These are phyloP conservation scores for Dolichoris vasculosae DNA, from an alignment of 1,140 invertebrate species.

Conservation along the genomic window DNA sequence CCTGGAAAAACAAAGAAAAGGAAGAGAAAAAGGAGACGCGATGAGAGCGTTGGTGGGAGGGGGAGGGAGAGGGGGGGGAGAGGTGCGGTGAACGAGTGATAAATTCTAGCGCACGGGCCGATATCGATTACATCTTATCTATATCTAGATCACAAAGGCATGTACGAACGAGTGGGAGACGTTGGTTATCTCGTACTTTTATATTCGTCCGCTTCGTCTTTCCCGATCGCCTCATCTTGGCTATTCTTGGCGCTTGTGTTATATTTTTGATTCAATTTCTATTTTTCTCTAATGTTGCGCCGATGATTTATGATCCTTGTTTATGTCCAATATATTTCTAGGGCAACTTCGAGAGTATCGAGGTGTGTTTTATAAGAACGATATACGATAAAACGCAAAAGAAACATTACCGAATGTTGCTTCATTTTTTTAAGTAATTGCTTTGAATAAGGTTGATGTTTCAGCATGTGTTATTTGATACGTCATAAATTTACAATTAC, in stretches of 20 bases:
- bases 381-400: too few species aligned
- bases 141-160: neutral
- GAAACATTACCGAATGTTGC: too few species aligned
- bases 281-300: neutral
- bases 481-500: neutral
- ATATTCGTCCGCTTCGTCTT: neutral
- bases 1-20: neutral
- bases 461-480: neutral
- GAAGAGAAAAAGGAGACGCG: too few species aligned
- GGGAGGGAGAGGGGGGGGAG: neutral
- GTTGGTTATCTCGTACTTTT: neutral
- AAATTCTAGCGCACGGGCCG: neutral
- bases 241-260: neutral
- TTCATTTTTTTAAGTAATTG: too few species aligned
- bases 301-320: neutral
- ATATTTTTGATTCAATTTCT: neutral
- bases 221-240: neutral
- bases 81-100: neutral
- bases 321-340: too few species aligned
- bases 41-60: too few species aligned
- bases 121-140: conserved; percentile 2
- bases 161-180: neutral
- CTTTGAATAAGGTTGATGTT: too few species aligned
- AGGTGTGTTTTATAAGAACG: too few species aligned
- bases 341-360: too few species aligned